Evolutionary conservation across 2,888 invertebrate genomes (phyloP), one percentile per base, ranked within the genome.

Genomic region (Nasonia oneida): DNA sequence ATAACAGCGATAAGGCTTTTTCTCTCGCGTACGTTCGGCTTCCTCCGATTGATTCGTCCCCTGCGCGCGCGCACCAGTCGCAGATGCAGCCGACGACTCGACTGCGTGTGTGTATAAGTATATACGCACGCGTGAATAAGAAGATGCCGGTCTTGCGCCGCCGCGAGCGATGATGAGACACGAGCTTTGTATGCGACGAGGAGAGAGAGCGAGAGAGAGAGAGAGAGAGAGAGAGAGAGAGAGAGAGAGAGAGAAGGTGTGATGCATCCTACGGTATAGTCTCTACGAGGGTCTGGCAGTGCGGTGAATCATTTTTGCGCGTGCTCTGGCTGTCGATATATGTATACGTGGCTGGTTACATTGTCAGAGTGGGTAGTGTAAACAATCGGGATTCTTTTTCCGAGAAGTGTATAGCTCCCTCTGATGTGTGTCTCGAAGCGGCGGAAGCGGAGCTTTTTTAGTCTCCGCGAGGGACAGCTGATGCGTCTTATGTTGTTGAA

Each of bases 31-130:
- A n/a, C 57, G 23, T 61, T 61, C 57, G 57, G 57, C 8, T 61
- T 61, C n/a, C 57, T 61, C 23, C 42, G 57, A 61, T 61, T 61
- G 57, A 61, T 61, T 61, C 57, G 57, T 61, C 57, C 57, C n/a
- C 57, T 61, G 23, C 23, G 57, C 57, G 57, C 57, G 57, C 57
- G 57, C 57, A 23, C 57, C 57, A 61, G 6, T 61, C 23, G 29
- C 29, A n/a, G n/a, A 61, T 61, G 57, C 57, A 61, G 57, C 57
- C 57, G 57, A n/a, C 57, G 15, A 6, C 4, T 4, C 37, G 37
- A 37, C 10, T 61, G 6, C n/a, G n/a, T n/a, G 57, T 61, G 23
- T 61, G 0, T 61, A 18, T 61, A 6, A 18, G 61, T 61, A 5
- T 23, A 18, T 61, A 15, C 18, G 18, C 4, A 6, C 23, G 61